Evolutionary conservation across 2,888 invertebrate genomes (phyloP).

Genomic region (Selenia dentaria): DNA sequence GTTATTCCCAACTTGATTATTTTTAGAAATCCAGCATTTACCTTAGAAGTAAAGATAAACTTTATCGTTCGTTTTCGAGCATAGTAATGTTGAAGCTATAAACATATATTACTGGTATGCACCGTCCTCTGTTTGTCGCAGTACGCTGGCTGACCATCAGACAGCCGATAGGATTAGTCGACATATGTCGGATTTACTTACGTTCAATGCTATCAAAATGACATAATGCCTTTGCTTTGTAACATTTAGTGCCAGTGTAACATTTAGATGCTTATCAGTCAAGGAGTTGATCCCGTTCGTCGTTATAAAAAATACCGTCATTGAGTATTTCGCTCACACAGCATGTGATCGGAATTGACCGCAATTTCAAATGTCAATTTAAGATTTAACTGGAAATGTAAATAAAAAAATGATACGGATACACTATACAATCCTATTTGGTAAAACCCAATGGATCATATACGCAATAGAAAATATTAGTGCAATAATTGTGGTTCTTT

Average conservation of each 20-base stretch:
- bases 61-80: too few relatives aligned
- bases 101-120: slow-evolving; percentile 5
- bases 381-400: background rate
- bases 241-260: slow-evolving; percentile 25
- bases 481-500: too few relatives aligned
- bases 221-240: slow-evolving; percentile 17
- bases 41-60: too few relatives aligned
- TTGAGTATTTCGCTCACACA: too few relatives aligned
- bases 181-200: slow-evolving; percentile 53
- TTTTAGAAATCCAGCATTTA: too few relatives aligned
- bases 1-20: too few relatives aligned
- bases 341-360: too few relatives aligned
- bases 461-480: too few relatives aligned
- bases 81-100: too few relatives aligned
- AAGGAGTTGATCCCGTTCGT: slow-evolving; percentile 2
- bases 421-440: too few relatives aligned
- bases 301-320: slow-evolving; percentile 5
- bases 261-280: background rate
- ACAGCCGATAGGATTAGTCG: slow-evolving; percentile 53
- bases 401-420: too few relatives aligned
- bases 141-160: slow-evolving; percentile 40
- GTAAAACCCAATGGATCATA: too few relatives aligned
- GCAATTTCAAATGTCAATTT: background rate
- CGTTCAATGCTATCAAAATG: slow-evolving; percentile 15
- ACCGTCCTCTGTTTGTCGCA: background rate